phyloP scores from a whole-genome alignment of 2,888 invertebrate genomes.

The Notocelia uddmanniana region DNA sequence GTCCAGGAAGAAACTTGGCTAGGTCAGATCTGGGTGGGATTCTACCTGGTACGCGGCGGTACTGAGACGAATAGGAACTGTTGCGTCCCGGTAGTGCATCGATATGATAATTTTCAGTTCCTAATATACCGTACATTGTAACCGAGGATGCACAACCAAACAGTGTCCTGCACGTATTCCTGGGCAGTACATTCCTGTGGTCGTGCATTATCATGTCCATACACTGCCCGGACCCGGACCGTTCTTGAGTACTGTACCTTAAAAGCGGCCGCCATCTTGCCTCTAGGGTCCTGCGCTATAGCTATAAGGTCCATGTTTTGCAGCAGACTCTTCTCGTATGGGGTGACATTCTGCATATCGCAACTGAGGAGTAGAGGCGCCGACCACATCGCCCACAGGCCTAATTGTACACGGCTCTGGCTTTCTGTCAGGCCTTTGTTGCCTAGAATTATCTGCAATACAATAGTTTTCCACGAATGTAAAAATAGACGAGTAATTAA shows the following conservation, averaged over 20 bases:
- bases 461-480: too few species aligned
- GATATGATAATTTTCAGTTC: too few species aligned
- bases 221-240: too few species aligned
- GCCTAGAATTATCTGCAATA: constrained; percentile 81
- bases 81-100: too few species aligned
- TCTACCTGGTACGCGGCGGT: too few species aligned
- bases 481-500: too few species aligned
- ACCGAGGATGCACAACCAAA: neutral
- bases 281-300: constrained; percentile 88
- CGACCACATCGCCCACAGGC: constrained; percentile 88
- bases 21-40: too few species aligned
- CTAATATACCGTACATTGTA: too few species aligned
- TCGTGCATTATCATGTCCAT: too few species aligned
- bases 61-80: too few species aligned
- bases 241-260: constrained; percentile 52
- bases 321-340: constrained; percentile 82
- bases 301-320: constrained; percentile 87
- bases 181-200: too few species aligned
- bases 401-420: constrained; percentile 87
- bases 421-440: constrained; percentile 81
- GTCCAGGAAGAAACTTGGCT: too few species aligned
- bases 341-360: constrained; percentile 78
- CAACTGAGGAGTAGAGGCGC: constrained; percentile 89
- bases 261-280: constrained; percentile 84
- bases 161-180: neutral